phyloP scores from a whole-genome alignment of 35 echinoderm and acorn worm genomes.

The Ptychodera flava region DNA sequence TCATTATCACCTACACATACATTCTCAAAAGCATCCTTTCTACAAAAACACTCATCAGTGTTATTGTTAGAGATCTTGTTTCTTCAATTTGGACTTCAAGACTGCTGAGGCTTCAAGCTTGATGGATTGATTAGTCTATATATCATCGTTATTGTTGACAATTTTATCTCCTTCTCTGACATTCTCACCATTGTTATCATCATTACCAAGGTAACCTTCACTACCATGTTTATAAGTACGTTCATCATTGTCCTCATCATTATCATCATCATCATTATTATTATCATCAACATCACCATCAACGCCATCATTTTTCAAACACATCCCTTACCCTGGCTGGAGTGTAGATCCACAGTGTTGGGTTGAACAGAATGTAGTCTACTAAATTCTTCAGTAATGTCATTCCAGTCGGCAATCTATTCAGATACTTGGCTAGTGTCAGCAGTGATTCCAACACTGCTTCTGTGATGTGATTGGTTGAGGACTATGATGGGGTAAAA shows the following conservation, averaged over 20 bases:
- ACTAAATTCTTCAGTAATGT: conserved; percentile 86
- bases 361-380: conserved; percentile 96
- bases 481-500: conserved; percentile 44
- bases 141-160: no score
- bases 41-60: no score
- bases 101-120: no score
- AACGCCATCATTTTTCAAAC: background rate
- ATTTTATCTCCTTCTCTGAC: no score
- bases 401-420: conserved; percentile 75
- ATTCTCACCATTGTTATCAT: no score
- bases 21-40: no score
- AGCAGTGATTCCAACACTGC: conserved; percentile 77
- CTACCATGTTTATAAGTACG: background rate
- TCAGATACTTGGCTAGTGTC: conserved; percentile 93
- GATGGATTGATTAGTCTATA: no score
- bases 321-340: conserved; percentile 79
- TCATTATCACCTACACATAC: no score
- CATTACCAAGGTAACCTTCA: background rate
- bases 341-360: conserved; percentile 81
- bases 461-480: conserved; percentile 80
- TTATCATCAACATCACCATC: background rate
- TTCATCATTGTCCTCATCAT: background rate
- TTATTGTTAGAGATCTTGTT: no score
- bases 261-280: background rate
- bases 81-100: no score